Conservation (phyloP, 2,797 vertebrate species). For the Cheirogaleus major region DNA sequence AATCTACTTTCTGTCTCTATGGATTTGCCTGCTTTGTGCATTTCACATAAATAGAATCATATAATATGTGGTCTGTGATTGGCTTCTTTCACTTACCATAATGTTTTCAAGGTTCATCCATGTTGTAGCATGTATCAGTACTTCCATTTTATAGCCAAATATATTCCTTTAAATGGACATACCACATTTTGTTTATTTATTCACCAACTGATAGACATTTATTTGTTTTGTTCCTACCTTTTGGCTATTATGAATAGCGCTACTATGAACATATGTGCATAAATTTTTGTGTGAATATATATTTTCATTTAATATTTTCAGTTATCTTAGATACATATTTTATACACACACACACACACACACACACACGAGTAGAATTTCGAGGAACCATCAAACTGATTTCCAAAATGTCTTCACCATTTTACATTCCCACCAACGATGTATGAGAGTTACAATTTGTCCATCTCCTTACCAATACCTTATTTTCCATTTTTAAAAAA, state of each 20-base stretch:
- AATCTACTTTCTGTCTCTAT: neutral
- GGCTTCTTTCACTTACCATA: neutral
- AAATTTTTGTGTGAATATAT: neutral
- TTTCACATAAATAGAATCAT: neutral
- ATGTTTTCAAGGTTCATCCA: neutral
- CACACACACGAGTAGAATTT: neutral
- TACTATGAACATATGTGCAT: neutral
- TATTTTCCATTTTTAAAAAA: neutral
- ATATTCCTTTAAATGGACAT: neutral
- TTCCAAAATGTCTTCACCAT: neutral
- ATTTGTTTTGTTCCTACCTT: neutral
- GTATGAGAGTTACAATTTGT: neutral
- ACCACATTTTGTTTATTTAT: neutral
- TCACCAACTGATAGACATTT: neutral
- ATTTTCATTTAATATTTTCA: neutral
- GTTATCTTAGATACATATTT: neutral
- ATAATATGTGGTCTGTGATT: neutral
- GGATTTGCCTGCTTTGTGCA: neutral
- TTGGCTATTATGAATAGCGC: neutral
- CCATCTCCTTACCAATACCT: neutral
- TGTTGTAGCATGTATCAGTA: neutral
- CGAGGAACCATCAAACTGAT: neutral
- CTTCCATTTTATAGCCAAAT: neutral
- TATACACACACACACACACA: neutral
- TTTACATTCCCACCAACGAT: neutral